Evolutionary conservation across 2,888 invertebrate species (phyloP), one percentile per base, ranked within the genome.

Genomic region (Tethea ocularis): DNA sequence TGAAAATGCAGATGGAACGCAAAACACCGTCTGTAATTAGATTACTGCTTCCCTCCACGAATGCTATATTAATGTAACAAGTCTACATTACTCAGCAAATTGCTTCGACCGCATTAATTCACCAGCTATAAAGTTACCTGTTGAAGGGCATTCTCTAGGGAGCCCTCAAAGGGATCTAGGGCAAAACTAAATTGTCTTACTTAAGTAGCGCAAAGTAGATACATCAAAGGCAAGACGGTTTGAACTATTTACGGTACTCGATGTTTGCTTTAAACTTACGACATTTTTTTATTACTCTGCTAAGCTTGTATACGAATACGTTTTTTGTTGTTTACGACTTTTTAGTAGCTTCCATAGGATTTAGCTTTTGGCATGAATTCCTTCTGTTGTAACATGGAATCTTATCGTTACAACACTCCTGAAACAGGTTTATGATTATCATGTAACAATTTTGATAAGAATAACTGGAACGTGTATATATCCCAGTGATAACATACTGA

Each of bases 51-150:
- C 74, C 78, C 80, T 77, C 68, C 60, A 61, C 66, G 71, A 81
- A 78, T 69, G 70, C 80, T 75, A 78, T 77, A 83, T 79, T 80
- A 80, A 77, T 76, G 71, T 75, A 80, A 77, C 77, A 72, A 78
- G 77, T 68, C 72, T 70, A 71, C 63, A 77, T 81, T 78, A 78
- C 79, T 68, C 66, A 75, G 72, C 67, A 79, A 88, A 87, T 87
- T 84, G 82, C 82, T 85, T 83, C 82, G 85, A 87, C 86, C 86
- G 84, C 84, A 81, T 89, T 88, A 86, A 86, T 88, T 86, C 81
- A 65, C 66, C 68, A 65, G 78, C 82, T 79, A 81, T 84, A 85
- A 87, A 88, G 85, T 87, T 88, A 90, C 88, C 89, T 90, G 87
- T 87, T 86, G 83, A 83, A 78, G 75, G 67, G 52, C 61, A 70